phyloP scores from a whole-genome alignment of 2,888 invertebrate genomes.

The Synergus japonicus region DNA sequence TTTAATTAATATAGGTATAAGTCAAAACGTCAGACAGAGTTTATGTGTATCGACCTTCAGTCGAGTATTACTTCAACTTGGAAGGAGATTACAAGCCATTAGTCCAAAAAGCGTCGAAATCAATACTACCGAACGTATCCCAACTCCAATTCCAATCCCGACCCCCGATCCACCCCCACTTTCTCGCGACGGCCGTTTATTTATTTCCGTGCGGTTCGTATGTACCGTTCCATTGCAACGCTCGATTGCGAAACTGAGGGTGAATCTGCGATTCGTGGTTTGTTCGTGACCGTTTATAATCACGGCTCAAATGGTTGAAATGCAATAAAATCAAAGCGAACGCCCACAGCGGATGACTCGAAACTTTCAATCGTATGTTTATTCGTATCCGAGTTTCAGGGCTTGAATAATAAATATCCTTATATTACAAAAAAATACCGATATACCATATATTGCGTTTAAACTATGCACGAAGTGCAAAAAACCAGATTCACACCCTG shows the following conservation, averaged over 20 bases:
- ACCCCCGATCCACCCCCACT: not conserved
- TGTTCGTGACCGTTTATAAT: slow-evolving; percentile 49
- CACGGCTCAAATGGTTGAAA: slow-evolving; percentile 33
- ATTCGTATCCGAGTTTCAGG: slow-evolving; percentile 6
- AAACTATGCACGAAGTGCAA: not conserved
- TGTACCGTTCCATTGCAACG: slow-evolving; percentile 53
- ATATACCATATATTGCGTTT: not conserved
- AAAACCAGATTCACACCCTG: not conserved
- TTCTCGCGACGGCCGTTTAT: slow-evolving; percentile 64
- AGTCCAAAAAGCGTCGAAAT: slow-evolving; percentile 45
- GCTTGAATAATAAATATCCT: slow-evolving; percentile 25
- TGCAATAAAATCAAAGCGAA: slow-evolving; percentile 37
- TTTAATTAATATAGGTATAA: not conserved
- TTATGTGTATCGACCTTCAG: slow-evolving; percentile 9
- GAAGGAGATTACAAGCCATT: slow-evolving; percentile 39
- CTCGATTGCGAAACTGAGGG: slow-evolving; percentile 50
- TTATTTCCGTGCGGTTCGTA: slow-evolving; percentile 67
- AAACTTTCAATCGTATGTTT: slow-evolving; percentile 37
- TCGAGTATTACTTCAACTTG: not conserved
- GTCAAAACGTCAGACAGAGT: not conserved
- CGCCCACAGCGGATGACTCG: slow-evolving; percentile 14
- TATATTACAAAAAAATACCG: slow-evolving; percentile 2
- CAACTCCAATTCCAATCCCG: slow-evolving; percentile 34
- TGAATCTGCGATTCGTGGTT: slow-evolving; percentile 58
- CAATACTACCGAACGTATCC: slow-evolving; percentile 49